These are phyloP conservation scores for Pseudochirops corinnae DNA, from an alignment of 2,797 vertebrate genomes.

Conservation along the genomic window DNA sequence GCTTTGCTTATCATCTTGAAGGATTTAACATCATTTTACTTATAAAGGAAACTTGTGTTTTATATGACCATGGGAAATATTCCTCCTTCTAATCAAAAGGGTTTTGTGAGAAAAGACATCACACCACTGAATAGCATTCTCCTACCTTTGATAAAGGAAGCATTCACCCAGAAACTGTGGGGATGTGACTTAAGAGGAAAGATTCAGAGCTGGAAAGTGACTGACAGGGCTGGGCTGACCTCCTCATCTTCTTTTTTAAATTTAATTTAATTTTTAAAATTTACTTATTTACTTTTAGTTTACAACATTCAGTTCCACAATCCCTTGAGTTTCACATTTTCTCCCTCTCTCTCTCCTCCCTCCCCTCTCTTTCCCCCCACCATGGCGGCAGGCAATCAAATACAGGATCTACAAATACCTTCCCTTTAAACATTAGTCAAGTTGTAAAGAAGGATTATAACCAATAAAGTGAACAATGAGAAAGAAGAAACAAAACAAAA, in stretches of 20 bases:
- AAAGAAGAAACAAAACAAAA: too few relatives aligned
- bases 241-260: background rate
- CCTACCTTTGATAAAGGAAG: background rate
- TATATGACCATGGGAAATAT: background rate
- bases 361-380: too few relatives aligned
- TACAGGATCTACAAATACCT: too few relatives aligned
- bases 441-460: too few relatives aligned
- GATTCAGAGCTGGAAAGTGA: background rate
- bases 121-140: background rate
- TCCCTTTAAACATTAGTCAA: too few relatives aligned
- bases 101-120: background rate
- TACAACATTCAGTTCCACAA: too few relatives aligned
- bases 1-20: background rate
- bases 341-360: too few relatives aligned
- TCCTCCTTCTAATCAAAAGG: background rate
- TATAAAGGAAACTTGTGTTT: background rate
- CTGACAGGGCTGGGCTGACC: background rate
- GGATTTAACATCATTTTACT: background rate
- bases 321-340: too few relatives aligned
- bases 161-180: background rate
- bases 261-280: too few relatives aligned
- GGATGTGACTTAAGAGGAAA: background rate
- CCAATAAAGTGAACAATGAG: too few relatives aligned
- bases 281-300: too few relatives aligned
- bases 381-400: too few relatives aligned